Base-by-base conservation (phyloP, 37 sponge, comb jelly and placozoan genomes). In the Beroe forskalii region DNA sequence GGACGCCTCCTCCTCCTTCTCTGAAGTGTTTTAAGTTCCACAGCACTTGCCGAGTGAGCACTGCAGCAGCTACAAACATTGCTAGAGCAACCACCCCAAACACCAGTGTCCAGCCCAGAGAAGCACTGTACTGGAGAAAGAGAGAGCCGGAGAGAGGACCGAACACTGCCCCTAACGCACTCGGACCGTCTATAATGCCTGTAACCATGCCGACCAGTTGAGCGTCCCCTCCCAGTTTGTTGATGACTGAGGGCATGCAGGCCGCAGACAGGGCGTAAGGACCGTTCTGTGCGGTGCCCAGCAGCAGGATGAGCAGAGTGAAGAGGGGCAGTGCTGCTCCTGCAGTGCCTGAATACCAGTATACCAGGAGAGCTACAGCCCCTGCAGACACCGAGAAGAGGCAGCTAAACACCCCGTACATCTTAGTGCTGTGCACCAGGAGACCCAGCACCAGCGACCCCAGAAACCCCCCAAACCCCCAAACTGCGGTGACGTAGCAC, bases 141-240 rank as follows among this genome's bases (percentile, higher is more conserved):
- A 72, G 28, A 12, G 75, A 36, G 1, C 75, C 75, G 38, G 40
- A 72, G 9, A 72, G 40, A 12, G 75, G 75, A 22, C 75, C 75
- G 22, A 37, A 72, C 14, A 72, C 35, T 32, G 75, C 75, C 19
- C 75, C 75, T 32, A 72, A 36, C 4, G 75, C 28, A 12, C 75
- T 39, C 2, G 20, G 1, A 32, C 75, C 23, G 28, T 27, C 75
- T 30, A 32, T 20, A 36, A 8, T 42, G 42, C 86, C 86, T 42
- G 86, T 80, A 4, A 48, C 86, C 86, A 80, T 80, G 44, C 86
- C 86, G 30, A 80, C 86, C 1, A 80, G 86, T 43, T 80, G 40
- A 4, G 37, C 27, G 27, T 80, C 42, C 3, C 86, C 40, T 3
- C 86, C 55, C 30, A 80, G 40, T 27, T 37, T 80, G 22, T 80